These are phyloP conservation scores for Gila robusta DNA, from an alignment of 2,797 vertebrate species.

Conservation along the genomic window DNA sequence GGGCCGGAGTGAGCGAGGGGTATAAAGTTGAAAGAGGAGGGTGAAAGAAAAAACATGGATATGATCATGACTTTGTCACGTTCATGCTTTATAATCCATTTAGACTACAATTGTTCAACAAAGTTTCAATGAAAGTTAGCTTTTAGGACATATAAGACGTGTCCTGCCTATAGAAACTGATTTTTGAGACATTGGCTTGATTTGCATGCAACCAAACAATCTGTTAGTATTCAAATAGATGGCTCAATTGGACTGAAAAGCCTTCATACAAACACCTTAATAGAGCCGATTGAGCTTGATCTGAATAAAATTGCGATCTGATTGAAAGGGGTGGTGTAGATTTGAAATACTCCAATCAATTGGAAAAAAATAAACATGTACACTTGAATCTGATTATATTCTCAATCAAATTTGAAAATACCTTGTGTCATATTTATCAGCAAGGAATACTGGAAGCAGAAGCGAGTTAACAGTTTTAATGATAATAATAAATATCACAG, in stretches of 20 bases:
- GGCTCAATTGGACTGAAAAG: neutral
- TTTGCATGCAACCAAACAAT: neutral
- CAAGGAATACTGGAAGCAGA: no score
- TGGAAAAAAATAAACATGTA: no score
- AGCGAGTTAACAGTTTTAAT: no score
- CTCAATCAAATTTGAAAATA: neutral
- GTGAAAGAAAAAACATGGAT: neutral
- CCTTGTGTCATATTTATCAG: no score
- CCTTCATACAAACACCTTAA: neutral
- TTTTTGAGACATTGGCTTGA: neutral
- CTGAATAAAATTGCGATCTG: neutral
- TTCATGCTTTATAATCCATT: conserved; percentile 8
- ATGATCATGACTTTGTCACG: conserved; percentile 17
- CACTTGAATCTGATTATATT: neutral
- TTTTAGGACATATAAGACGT: neutral
- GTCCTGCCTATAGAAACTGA: neutral
- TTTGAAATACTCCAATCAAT: neutral
- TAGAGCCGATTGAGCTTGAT: neutral
- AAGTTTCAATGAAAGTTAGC: neutral
- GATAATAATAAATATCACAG: no score
- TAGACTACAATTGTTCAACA: neutral
- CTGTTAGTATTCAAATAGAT: neutral
- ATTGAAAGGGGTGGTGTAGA: neutral
- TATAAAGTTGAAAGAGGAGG: conserved; percentile 38
- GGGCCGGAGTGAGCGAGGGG: conserved; percentile 39